Percentiles rank a stretch among this genome's conserved stretches.
Evolutionary conservation across 2,797 vertebrate genomes (phyloP).

Genomic region (Cottoperca gobio): DNA sequence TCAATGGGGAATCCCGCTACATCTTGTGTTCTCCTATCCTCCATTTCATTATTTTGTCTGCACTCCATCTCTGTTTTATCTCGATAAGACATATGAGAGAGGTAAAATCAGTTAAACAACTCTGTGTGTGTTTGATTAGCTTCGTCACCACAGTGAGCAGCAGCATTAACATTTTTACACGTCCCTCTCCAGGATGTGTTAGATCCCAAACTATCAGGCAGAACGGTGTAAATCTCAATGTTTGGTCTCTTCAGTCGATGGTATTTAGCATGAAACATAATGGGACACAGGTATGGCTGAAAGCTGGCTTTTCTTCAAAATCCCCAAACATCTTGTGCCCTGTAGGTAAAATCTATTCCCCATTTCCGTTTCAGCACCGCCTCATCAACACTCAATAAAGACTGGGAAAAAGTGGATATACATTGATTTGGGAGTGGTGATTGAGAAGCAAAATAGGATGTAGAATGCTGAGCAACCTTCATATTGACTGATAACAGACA

Average conservation of each 20-base stretch:
- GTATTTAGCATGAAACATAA: constrained; percentile 21
- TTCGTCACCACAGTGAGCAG: constrained; percentile 44
- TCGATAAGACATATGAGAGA: constrained; percentile 55
- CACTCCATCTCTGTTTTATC: constrained; percentile 65
- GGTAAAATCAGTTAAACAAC: constrained; percentile 60
- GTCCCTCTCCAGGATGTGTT: constrained; percentile 17
- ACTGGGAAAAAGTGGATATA: constrained; percentile 33
- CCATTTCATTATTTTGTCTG: constrained; percentile 62
- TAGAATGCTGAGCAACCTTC: constrained; percentile 50
- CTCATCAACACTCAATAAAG: constrained; percentile 47
- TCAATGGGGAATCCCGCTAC: constrained; percentile 55
- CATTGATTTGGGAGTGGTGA: constrained; percentile 56
- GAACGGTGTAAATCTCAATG: constrained; percentile 20
- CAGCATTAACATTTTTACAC: constrained; percentile 30
- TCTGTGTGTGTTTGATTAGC: constrained; percentile 51
- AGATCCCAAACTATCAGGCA: constrained; percentile 22
- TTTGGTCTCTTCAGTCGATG: constrained; percentile 22
- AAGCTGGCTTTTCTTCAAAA: constrained; percentile 41
- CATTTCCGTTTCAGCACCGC: constrained; percentile 55
- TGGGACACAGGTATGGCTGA: constrained; percentile 14
- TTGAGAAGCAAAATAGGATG: constrained; percentile 64
- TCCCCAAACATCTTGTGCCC: constrained; percentile 26
- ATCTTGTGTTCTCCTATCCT: constrained; percentile 47
- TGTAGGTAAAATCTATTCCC: constrained; percentile 64
- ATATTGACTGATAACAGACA: constrained; percentile 53